These are phyloP conservation scores for Benitochromis conjunctus DNA, from an alignment of 2,113 vertebrate species.

Conservation along the genomic window DNA sequence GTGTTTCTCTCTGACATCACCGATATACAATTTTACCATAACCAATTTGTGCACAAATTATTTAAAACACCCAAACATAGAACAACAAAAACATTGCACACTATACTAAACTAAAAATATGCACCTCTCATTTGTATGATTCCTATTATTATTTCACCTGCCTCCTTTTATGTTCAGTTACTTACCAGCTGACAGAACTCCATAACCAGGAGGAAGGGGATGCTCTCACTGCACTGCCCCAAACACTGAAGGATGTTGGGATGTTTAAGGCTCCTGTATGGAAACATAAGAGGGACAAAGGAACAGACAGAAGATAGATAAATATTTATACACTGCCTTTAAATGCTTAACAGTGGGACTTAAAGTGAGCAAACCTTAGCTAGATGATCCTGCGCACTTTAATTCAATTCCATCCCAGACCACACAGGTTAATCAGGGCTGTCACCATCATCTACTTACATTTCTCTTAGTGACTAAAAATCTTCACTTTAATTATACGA, in stretches of 20 bases:
- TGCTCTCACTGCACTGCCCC: slow-evolving; percentile 85
- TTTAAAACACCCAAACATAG: accelerated
- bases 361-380: not conserved
- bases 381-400: not conserved
- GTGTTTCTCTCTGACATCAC: not conserved
- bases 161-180: not conserved
- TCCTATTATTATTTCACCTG: not conserved
- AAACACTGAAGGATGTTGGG: slow-evolving; percentile 90
- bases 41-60: not conserved
- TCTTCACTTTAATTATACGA: not conserved
- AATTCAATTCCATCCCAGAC: not conserved
- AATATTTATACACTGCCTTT: not conserved
- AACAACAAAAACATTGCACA: not conserved
- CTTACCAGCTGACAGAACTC: slow-evolving; percentile 88
- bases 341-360: not conserved
- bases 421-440: not conserved
- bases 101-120: not conserved
- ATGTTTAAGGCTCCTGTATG: slow-evolving; percentile 83
- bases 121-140: not conserved
- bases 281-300: not conserved
- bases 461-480: not conserved
- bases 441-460: not conserved
- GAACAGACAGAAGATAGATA: not conserved
- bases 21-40: not conserved
- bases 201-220: slow-evolving; percentile 89